Conservation (phyloP, 2,888 invertebrate genomes). For the Epinotia ramella region DNA sequence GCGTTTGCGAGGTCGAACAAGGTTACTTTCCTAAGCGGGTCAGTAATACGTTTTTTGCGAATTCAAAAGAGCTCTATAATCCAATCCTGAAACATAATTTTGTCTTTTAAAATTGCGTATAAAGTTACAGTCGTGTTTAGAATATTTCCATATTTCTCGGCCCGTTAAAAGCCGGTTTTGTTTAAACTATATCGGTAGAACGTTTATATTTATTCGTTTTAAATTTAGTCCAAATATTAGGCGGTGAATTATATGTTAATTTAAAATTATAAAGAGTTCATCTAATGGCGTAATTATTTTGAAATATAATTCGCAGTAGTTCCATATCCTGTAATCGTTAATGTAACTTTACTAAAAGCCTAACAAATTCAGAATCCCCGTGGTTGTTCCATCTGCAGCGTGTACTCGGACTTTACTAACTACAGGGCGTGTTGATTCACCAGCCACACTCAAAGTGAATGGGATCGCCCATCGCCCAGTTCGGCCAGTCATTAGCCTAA, state of each 20-base stretch:
- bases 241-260: background rate
- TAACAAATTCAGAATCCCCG: background rate
- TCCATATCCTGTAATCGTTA: too few relatives aligned
- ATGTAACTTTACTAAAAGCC: too few relatives aligned
- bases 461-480: conserved; percentile 7
- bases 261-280: background rate
- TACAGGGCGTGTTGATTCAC: conserved; percentile 30
- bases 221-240: background rate
- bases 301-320: too few relatives aligned
- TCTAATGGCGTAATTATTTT: background rate
- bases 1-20: conserved; percentile 34
- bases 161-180: background rate
- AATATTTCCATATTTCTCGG: conserved; percentile 12
- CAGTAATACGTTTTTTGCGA: conserved; percentile 42
- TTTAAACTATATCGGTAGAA: background rate
- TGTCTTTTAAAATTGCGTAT: conserved; percentile 38
- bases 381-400: background rate
- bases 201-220: background rate
- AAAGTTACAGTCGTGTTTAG: conserved; percentile 24
- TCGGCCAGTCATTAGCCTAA: conserved; percentile 32
- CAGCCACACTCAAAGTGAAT: conserved; percentile 27
- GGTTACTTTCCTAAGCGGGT: conserved; percentile 36
- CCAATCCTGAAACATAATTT: conserved; percentile 38
- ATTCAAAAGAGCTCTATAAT: conserved; percentile 43
- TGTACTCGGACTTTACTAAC: background rate